Conservation (phyloP, 1,140 invertebrate genomes). For the Aphelenchoides avenae region DNA sequence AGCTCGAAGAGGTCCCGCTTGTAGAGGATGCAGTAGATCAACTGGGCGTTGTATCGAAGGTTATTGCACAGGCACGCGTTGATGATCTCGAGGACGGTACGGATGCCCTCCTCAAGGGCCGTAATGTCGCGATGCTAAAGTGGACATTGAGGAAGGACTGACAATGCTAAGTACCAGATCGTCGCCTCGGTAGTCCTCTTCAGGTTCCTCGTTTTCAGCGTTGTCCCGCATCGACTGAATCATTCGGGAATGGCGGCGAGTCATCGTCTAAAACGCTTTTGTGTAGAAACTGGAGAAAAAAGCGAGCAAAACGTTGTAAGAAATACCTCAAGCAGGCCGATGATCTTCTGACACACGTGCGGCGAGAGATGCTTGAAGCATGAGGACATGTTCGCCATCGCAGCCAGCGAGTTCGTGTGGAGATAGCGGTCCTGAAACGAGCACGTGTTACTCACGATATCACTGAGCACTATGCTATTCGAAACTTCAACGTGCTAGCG, state of each 20-base stretch:
- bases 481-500: too few relatives aligned
- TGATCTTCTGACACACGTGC: conserved; percentile 82
- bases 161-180: conserved; percentile 22
- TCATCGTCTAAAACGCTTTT: conserved; percentile 36
- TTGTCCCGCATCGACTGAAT: conserved; percentile 49
- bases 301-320: conserved; percentile 40
- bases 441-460: too few relatives aligned
- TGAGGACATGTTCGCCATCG: conserved; percentile 93
- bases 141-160: not conserved
- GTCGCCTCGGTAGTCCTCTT: conserved; percentile 14
- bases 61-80: conserved; percentile 60
- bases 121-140: conserved; percentile 81
- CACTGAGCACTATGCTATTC: not conserved
- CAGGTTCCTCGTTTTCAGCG: conserved; percentile 47
- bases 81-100: conserved; percentile 63
- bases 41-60: conserved; percentile 81
- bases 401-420: conserved; percentile 92
- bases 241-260: conserved; percentile 46
- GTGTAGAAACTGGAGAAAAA: conserved; percentile 36
- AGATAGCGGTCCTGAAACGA: conserved; percentile 78
- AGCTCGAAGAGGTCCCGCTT: conserved; percentile 83
- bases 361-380: conserved; percentile 89
- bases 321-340: conserved; percentile 57
- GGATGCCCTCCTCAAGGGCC: conserved; percentile 90
- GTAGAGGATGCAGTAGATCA: conserved; percentile 91